These are phyloP conservation scores for Spinus pinus DNA, from an alignment of 2,797 vertebrate genomes.

Conservation along the genomic window DNA sequence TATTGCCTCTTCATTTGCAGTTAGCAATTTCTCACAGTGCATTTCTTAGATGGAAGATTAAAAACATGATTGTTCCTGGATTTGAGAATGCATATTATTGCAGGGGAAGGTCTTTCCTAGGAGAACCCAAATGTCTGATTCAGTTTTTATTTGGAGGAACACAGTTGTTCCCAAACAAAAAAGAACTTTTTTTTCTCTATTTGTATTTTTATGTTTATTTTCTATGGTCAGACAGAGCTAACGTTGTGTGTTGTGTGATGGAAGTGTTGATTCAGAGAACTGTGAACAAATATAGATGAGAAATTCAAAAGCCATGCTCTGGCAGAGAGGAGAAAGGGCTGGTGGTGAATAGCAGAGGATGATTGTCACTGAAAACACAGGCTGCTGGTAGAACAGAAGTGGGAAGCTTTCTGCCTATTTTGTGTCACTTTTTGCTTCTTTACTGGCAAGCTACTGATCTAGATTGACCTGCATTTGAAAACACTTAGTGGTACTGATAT, in stretches of 20 bases:
- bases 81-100: neutral
- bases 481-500: neutral
- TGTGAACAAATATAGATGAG: neutral
- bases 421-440: neutral
- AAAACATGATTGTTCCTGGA: neutral
- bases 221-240: neutral
- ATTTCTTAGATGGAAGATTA: neutral
- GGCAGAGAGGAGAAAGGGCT: neutral
- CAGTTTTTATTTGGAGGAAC: neutral
- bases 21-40: neutral
- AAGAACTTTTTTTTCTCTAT: neutral
- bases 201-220: neutral
- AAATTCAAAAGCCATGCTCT: neutral
- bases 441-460: conserved; percentile 9
- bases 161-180: neutral
- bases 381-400: neutral
- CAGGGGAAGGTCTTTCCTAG: neutral
- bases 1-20: neutral
- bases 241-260: neutral
- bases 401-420: neutral
- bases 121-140: neutral
- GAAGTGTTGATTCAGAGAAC: conserved; percentile 10
- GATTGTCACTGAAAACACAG: neutral
- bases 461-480: conserved; percentile 5
- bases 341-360: neutral